Evolutionary conservation across 2,888 invertebrate genomes (phyloP).

Genomic region (Synanthedon myopaeformis): DNA sequence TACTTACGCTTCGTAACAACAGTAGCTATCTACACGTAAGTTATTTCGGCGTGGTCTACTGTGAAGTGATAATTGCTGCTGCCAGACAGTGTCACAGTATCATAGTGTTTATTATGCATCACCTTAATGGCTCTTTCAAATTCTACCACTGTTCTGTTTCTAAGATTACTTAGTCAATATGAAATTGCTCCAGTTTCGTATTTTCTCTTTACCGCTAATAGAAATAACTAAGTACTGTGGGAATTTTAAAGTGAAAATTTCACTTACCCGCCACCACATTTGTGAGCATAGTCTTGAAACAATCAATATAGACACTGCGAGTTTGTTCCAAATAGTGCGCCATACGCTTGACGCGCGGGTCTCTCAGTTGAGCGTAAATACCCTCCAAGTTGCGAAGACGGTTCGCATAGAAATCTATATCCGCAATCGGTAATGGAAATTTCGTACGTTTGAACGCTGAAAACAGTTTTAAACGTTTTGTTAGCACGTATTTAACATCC

Average conservation of each 20-base stretch:
- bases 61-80: too few species aligned
- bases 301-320: conserved; percentile 81
- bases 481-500: background rate
- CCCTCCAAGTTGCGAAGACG: conserved; percentile 85
- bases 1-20: too few species aligned
- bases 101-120: too few species aligned
- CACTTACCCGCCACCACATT: conserved; percentile 79
- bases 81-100: too few species aligned
- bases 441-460: conserved; percentile 74
- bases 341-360: conserved; percentile 85
- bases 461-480: background rate
- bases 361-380: conserved; percentile 88
- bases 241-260: background rate
- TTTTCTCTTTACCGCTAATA: too few species aligned
- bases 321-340: conserved; percentile 82
- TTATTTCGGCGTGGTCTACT: too few species aligned
- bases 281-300: conserved; percentile 82
- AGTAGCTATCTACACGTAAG: too few species aligned
- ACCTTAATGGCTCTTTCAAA: too few species aligned
- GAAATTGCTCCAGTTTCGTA: too few species aligned
- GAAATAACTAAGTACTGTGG: too few species aligned
- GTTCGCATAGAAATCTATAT: conserved; percentile 84
- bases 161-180: too few species aligned
- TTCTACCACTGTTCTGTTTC: too few species aligned
- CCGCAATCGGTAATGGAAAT: conserved; percentile 78